phyloP scores from a whole-genome alignment of 2,888 invertebrate genomes.

The Perdita meconis region DNA sequence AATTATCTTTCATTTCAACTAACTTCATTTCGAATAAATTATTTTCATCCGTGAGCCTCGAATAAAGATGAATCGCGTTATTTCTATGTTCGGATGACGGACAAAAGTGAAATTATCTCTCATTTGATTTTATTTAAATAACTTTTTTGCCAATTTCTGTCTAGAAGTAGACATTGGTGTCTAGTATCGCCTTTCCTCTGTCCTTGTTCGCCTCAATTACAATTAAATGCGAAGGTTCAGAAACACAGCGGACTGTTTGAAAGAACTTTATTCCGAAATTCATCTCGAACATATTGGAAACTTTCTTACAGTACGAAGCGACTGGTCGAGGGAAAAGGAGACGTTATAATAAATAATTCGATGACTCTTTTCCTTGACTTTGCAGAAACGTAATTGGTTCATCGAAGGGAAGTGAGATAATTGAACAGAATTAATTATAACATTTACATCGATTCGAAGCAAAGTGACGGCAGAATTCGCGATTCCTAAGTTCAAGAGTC shows the following conservation, averaged over 20 bases:
- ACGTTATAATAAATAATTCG: conserved; percentile 3
- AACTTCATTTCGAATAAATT: no score
- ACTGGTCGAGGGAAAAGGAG: conserved; percentile 21
- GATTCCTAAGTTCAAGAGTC: background rate
- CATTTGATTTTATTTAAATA: no score
- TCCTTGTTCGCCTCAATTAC: background rate
- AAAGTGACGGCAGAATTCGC: conserved; percentile 6
- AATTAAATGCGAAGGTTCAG: background rate
- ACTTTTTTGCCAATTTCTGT: no score
- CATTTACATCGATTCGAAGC: background rate
- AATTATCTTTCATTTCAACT: no score
- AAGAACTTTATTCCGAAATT: conserved; percentile 38
- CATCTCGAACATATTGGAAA: conserved; percentile 30
- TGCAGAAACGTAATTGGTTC: background rate
- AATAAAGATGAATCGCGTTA: no score
- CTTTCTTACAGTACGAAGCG: conserved; percentile 41
- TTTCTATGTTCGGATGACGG: no score
- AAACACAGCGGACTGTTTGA: background rate
- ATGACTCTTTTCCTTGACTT: background rate
- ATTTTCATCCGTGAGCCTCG: no score
- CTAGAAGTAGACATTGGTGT: no score
- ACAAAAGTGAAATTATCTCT: no score
- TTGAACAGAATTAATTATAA: conserved; percentile 7
- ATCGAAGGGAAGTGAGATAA: background rate
- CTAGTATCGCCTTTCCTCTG: no score